phyloP scores from a whole-genome alignment of 1,140 invertebrate species.

The Ceratina japonica region DNA sequence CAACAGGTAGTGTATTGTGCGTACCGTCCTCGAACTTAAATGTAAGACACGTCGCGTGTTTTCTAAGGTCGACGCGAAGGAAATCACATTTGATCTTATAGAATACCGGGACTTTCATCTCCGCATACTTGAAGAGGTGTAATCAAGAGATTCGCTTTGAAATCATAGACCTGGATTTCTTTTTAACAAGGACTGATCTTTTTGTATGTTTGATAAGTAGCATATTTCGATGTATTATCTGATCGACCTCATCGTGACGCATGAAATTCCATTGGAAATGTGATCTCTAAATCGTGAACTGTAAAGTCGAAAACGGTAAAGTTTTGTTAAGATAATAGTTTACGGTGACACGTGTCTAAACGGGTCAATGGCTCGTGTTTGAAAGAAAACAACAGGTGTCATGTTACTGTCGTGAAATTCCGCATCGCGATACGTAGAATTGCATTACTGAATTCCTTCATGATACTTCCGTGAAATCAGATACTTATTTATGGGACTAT shows the following conservation, averaged over 20 bases:
- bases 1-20: slow-evolving; percentile 64
- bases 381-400: slow-evolving; percentile 30
- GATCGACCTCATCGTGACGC: not conserved
- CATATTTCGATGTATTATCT: not conserved
- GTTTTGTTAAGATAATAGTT: slow-evolving; percentile 17
- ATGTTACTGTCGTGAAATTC: slow-evolving; percentile 29
- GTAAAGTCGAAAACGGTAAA: not conserved
- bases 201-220: not conserved
- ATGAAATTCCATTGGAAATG: not conserved
- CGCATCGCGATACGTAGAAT: slow-evolving; percentile 5
- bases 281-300: too few species aligned
- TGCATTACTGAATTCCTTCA: slow-evolving; percentile 21
- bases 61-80: slow-evolving; percentile 18
- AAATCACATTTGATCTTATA: not conserved
- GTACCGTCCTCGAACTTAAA: slow-evolving; percentile 59
- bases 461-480: slow-evolving; percentile 46
- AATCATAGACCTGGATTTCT: not conserved
- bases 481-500: slow-evolving; percentile 26
- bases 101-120: not conserved
- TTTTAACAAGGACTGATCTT: slow-evolving; percentile 24
- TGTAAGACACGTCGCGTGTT: slow-evolving; percentile 23
- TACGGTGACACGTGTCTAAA: slow-evolving; percentile 45
- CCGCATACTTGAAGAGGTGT: not conserved
- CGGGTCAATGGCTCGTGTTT: slow-evolving; percentile 38
- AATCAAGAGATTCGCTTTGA: not conserved